These are phyloP conservation scores for Silurus meridionalis DNA, from an alignment of 2,113 vertebrate species.

Conservation along the genomic window DNA sequence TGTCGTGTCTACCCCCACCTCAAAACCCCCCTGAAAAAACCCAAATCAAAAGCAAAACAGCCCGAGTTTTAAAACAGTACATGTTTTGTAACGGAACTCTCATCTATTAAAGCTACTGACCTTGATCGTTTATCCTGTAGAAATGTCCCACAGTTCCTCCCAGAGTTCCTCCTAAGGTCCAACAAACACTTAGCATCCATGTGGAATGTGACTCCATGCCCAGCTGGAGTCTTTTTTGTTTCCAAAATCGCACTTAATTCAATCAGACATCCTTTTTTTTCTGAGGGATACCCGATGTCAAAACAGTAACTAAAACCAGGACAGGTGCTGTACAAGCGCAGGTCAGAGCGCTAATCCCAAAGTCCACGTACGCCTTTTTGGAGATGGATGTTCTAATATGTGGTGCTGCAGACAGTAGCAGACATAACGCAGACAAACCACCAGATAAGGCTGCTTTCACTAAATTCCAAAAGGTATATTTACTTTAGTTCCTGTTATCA, in stretches of 20 bases:
- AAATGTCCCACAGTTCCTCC: constrained; percentile 20
- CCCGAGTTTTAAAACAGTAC: background rate
- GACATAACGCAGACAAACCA: constrained; percentile 9
- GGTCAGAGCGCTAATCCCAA: constrained; percentile 22
- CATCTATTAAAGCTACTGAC: background rate
- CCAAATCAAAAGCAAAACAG: background rate
- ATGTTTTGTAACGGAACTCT: background rate
- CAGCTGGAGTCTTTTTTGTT: constrained; percentile 29
- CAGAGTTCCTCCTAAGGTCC: constrained; percentile 19
- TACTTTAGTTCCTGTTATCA: background rate
- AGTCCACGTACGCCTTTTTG: background rate
- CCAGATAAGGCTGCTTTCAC: background rate
- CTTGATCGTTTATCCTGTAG: constrained; percentile 14
- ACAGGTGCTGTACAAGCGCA: constrained; percentile 46
- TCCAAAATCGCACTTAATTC: constrained; percentile 12
- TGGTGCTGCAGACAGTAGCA: background rate
- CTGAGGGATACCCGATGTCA: constrained; percentile 21
- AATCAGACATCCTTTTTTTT: constrained; percentile 9
- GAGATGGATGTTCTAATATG: constrained; percentile 6
- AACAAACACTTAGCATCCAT: constrained; percentile 1
- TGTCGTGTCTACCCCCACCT: background rate
- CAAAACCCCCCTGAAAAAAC: background rate
- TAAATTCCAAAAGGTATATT: background rate
- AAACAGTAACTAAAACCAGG: constrained; percentile 8
- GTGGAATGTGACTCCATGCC: constrained; percentile 22